These are phyloP conservation scores for Drosophila emarginata DNA, from an alignment of 2,888 invertebrate genomes.

Conservation along the genomic window DNA sequence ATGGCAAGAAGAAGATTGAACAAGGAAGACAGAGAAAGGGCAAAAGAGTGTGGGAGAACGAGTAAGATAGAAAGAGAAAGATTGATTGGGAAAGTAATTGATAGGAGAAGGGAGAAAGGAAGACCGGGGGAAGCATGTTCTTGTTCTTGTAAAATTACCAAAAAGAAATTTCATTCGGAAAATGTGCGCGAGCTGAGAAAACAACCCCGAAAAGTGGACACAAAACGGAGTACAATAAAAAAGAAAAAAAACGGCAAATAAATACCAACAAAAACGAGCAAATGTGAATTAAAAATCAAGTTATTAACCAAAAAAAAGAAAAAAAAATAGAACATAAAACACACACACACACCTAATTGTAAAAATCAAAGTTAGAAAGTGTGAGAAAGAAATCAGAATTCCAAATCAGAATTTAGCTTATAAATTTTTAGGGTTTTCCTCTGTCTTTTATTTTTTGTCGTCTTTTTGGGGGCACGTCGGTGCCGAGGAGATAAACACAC, in stretches of 20 bases:
- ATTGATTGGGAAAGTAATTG: slow-evolving; percentile 15
- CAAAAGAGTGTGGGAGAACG: slow-evolving; percentile 23
- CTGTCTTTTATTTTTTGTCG: background rate
- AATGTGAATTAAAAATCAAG: slow-evolving; percentile 3
- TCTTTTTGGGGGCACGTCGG: slow-evolving; percentile 51
- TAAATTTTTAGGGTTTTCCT: slow-evolving; percentile 48
- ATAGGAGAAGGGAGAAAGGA: slow-evolving; percentile 5
- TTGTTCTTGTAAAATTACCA: slow-evolving; percentile 77
- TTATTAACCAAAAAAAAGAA: slow-evolving; percentile 20
- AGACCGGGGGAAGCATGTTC: slow-evolving; percentile 52
- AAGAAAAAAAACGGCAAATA: slow-evolving; percentile 44
- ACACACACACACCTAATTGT: slow-evolving; percentile 33
- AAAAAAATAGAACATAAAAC: slow-evolving; percentile 21
- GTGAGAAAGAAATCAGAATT: slow-evolving; percentile 61
- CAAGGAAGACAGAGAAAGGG: slow-evolving; percentile 19
- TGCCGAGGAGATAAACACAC: slow-evolving; percentile 64
- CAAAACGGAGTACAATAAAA: slow-evolving; percentile 31
- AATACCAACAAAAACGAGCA: slow-evolving; percentile 45
- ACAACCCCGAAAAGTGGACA: slow-evolving; percentile 66
- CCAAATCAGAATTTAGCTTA: slow-evolving; percentile 68
- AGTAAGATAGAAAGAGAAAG: slow-evolving; percentile 21
- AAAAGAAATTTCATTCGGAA: slow-evolving; percentile 75
- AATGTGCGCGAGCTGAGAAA: slow-evolving; percentile 69
- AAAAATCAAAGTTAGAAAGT: slow-evolving; percentile 57
- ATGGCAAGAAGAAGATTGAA: slow-evolving; percentile 15